Conservation (phyloP, 2,888 invertebrate genomes). For the Meiosimyza decipiens region DNA sequence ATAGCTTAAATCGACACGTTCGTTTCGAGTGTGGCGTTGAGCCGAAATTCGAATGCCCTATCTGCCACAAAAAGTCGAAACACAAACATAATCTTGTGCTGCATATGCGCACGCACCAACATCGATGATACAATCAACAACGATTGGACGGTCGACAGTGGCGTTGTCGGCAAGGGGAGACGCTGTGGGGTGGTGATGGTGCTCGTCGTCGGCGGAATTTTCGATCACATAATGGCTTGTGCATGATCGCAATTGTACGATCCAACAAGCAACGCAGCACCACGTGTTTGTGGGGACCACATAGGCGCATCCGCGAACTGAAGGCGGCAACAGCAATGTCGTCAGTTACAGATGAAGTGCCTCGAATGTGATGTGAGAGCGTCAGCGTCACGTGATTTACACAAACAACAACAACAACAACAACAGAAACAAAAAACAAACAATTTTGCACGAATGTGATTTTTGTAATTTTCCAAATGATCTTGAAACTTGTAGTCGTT, state of each 20-base stretch:
- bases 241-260: too few species aligned
- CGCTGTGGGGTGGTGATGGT: constrained; percentile 30
- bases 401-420: constrained; percentile 9
- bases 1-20: constrained; percentile 71
- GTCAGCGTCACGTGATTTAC: constrained; percentile 38
- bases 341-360: constrained; percentile 5
- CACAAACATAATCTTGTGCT: constrained; percentile 68
- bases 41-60: constrained; percentile 73
- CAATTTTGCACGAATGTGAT: constrained; percentile 50
- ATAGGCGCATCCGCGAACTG: too few species aligned
- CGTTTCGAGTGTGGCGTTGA: constrained; percentile 73
- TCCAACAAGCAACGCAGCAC: constrained; percentile 11
- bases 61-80: constrained; percentile 72
- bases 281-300: not conserved
- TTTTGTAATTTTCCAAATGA: constrained; percentile 61
- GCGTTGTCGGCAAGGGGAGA: constrained; percentile 28
- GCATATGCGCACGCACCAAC: constrained; percentile 68
- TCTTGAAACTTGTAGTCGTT: constrained; percentile 64
- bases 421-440: constrained; percentile 12
- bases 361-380: constrained; percentile 28
- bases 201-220: constrained; percentile 22
- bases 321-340: constrained; percentile 34
- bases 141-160: constrained; percentile 33
- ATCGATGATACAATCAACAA: constrained; percentile 67
- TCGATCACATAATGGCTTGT: constrained; percentile 14